These are phyloP conservation scores for Actinia equina DNA, from an alignment of 64 coral and sea anemone genomes.

Conservation along the genomic window DNA sequence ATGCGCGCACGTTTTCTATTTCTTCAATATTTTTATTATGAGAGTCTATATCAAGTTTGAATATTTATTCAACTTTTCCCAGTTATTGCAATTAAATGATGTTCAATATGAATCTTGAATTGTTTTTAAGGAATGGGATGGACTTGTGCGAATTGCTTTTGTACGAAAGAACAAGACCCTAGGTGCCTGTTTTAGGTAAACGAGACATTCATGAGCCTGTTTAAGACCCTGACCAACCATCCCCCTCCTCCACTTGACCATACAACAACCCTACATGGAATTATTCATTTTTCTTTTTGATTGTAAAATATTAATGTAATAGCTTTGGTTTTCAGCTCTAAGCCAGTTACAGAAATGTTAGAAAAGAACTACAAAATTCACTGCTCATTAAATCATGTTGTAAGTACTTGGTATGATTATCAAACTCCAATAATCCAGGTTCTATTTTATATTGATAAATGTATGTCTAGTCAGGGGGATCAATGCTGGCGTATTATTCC, in stretches of 20 bases:
- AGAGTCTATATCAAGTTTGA: no score
- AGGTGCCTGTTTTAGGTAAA: constrained; percentile 86
- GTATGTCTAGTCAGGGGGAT: no score
- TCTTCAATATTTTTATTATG: no score
- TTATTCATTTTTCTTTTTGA: no score
- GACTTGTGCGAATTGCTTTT: constrained; percentile 96
- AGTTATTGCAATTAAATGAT: neutral
- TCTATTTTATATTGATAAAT: no score
- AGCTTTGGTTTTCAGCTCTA: constrained; percentile 44
- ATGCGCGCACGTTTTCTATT: no score
- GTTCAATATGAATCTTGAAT: neutral
- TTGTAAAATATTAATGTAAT: no score
- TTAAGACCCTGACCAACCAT: neutral
- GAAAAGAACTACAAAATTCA: constrained; percentile 99
- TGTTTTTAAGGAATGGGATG: constrained; percentile 95
- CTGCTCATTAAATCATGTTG: constrained; percentile 90
- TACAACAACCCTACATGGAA: no score
- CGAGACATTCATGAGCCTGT: neutral
- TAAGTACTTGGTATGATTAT: constrained; percentile 38
- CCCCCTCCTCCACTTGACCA: no score
- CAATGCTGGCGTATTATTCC: no score
- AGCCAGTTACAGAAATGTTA: constrained; percentile 80
- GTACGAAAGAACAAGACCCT: constrained; percentile 97
- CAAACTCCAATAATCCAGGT: neutral
- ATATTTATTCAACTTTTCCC: neutral